Base-by-base conservation (phyloP, 2,113 vertebrate genomes). In the Tringa solitaria region DNA sequence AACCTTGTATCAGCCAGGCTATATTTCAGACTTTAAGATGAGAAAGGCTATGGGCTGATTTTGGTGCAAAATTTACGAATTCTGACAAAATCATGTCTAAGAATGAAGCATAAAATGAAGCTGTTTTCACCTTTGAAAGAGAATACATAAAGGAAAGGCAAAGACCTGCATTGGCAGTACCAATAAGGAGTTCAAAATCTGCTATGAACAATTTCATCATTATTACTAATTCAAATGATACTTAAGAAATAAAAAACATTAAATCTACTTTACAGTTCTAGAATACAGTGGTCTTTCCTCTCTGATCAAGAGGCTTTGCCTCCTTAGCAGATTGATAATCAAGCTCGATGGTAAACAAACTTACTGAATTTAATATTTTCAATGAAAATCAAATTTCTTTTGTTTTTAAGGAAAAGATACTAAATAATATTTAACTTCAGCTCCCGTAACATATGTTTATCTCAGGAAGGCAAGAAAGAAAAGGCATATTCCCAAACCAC, bases 401-500 rank as follows among this genome's bases (percentile, higher is more conserved):
- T 32, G 7, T 37, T 84, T 81, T 45, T 6, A 24, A 63, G 69
- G 30, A n/a, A 68, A 57, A 85, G 2, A 32, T n/a, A 35, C 4
- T 41, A 17, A 81, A 46, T 35, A 74, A 39, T 20, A 48, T 77
- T 77, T 43, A 48, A 53, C 8, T 77, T 17, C 1, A 6, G 33
- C 30, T 88, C 21, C 72, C 67, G 21, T 35, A 80, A 54, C 9
- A 20, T 13, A 8, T 9, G 11, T 70, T 87, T 70, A 12, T n/a
- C 21, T 28, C 32, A 35, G 35, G 23, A 45, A 75, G 17, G 11
- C 3, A 15, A 69, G 15, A 64, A 54, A 73, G 30, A 37, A 54
- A 26, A 77, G 0, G 28, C 4, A 33, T n/a, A 14, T 59, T 87
- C 24, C 14, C 17, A 65, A 9, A 53, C 3, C 2, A 0, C 20